Percentiles rank a stretch among this genome's conserved stretches.
phyloP scores from a whole-genome alignment of 2,888 invertebrate genomes.

The Pediacus dermestoides region DNA sequence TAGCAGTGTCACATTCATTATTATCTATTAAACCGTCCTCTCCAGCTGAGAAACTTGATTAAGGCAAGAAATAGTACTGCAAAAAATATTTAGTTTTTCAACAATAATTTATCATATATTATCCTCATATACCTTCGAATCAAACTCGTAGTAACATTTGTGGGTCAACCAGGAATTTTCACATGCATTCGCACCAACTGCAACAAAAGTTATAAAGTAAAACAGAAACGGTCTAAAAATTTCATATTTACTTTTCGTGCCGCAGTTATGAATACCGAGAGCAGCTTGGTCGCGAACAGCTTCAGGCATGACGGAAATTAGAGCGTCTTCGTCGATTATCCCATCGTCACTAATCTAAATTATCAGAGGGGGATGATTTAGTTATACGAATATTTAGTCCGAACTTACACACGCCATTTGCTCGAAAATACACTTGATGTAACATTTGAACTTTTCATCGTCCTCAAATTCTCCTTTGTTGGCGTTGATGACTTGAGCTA shows the following conservation, averaged over 20 bases:
- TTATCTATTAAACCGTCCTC: too few relatives aligned
- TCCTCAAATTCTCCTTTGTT: conserved; percentile 41
- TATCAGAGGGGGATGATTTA: too few relatives aligned
- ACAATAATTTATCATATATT: too few relatives aligned
- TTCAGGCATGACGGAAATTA: conserved; percentile 39
- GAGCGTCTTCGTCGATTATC: conserved; percentile 40
- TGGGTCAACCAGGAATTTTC: conserved; percentile 35
- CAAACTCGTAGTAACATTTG: conserved; percentile 30
- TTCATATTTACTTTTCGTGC: conserved; percentile 35
- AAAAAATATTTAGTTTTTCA: too few relatives aligned
- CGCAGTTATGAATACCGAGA: conserved; percentile 35
- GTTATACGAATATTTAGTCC: too few relatives aligned
- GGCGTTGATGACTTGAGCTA: conserved; percentile 33
- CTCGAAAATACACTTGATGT: conserved; percentile 39
- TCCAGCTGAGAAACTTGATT: too few relatives aligned
- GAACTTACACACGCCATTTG: conserved; percentile 38
- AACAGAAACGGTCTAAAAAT: too few relatives aligned
- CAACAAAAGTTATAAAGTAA: conserved; percentile 27
- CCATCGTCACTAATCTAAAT: conserved; percentile 43
- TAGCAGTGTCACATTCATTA: too few relatives aligned
- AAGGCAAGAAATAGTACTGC: too few relatives aligned
- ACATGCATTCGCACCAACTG: conserved; percentile 32
- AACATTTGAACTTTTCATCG: conserved; percentile 37
- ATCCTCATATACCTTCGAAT: conserved; percentile 27
- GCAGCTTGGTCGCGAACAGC: conserved; percentile 29